Conservation (phyloP, 2,113 vertebrate species). For the Siniperca chuatsi region DNA sequence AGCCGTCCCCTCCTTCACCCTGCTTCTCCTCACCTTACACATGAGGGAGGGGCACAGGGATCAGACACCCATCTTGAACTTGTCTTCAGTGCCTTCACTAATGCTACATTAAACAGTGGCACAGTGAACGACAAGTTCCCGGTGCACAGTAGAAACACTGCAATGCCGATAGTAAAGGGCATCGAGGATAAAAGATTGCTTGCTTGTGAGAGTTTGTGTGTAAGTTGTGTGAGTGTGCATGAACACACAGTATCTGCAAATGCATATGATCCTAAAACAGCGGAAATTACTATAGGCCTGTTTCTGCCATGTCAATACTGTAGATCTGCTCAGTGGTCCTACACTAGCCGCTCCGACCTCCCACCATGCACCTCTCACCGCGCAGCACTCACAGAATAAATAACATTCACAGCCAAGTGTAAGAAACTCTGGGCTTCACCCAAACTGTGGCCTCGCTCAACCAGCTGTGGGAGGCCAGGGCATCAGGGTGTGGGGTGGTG, state of each 20-base stretch:
- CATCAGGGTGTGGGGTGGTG: conserved; percentile 59
- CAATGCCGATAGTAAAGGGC: conserved; percentile 24
- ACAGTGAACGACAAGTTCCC: conserved; percentile 46
- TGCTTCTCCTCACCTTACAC: conserved; percentile 58
- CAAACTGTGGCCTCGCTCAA: conserved; percentile 71
- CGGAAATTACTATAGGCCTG: conserved; percentile 16
- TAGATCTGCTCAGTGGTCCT: conserved; percentile 49
- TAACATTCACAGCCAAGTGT: conserved; percentile 75
- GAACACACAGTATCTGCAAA: conserved; percentile 11
- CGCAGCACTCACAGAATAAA: conserved; percentile 72
- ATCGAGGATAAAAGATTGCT: conserved; percentile 19
- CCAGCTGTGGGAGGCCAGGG: conserved; percentile 70
- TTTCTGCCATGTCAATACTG: conserved; percentile 37
- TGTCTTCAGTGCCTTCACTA: conserved; percentile 17
- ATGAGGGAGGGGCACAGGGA: conserved; percentile 46
- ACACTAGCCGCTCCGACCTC: conserved; percentile 57
- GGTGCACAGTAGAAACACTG: conserved; percentile 34
- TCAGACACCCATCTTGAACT: conserved; percentile 50
- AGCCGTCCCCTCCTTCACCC: conserved; percentile 60
- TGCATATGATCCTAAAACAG: conserved; percentile 27
- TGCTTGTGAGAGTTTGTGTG: conserved; percentile 9
- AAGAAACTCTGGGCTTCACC: conserved; percentile 68
- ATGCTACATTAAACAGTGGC: conserved; percentile 32
- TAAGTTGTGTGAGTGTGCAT: conserved; percentile 15
- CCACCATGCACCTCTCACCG: conserved; percentile 67